phyloP scores from a whole-genome alignment of 1,140 invertebrate species.

The Psilanteris sp. region DNA sequence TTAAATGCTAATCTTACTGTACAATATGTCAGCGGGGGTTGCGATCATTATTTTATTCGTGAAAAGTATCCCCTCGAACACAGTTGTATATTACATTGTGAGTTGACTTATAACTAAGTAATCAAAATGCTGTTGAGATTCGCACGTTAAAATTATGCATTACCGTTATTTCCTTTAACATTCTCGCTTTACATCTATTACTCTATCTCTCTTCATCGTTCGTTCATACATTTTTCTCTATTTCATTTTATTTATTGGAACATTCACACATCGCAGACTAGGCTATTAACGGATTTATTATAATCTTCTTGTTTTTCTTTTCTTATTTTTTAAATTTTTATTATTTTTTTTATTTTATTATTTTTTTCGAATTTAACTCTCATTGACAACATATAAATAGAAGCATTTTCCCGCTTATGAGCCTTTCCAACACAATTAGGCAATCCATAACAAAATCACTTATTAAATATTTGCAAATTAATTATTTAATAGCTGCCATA shows the following conservation, averaged over 20 bases:
- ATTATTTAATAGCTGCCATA: slow-evolving; percentile 45
- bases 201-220: too few species aligned
- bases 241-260: slow-evolving; percentile 11
- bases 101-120: slow-evolving; percentile 60
- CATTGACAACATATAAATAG: slow-evolving; percentile 61
- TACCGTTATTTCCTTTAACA: slow-evolving; percentile 7
- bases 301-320: slow-evolving; percentile 9
- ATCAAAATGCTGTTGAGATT: slow-evolving; percentile 60
- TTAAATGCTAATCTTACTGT: slow-evolving; percentile 56
- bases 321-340: slow-evolving; percentile 11
- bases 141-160: slow-evolving; percentile 34
- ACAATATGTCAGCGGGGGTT: slow-evolving; percentile 52
- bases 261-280: slow-evolving; percentile 44
- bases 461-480: slow-evolving; percentile 55
- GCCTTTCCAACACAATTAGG: slow-evolving; percentile 48
- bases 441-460: slow-evolving; percentile 46
- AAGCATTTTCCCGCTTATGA: slow-evolving; percentile 48
- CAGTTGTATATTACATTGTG: slow-evolving; percentile 54
- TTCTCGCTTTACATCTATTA: too few species aligned
- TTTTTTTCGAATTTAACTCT: slow-evolving; percentile 38
- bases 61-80: slow-evolving; percentile 38
- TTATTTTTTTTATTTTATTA: slow-evolving; percentile 23
- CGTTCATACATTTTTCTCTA: not conserved
- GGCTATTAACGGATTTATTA: slow-evolving; percentile 35
- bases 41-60: slow-evolving; percentile 28